phyloP scores from a whole-genome alignment of 2,113 vertebrate genomes.

The Sakesphorus luctuosus region DNA sequence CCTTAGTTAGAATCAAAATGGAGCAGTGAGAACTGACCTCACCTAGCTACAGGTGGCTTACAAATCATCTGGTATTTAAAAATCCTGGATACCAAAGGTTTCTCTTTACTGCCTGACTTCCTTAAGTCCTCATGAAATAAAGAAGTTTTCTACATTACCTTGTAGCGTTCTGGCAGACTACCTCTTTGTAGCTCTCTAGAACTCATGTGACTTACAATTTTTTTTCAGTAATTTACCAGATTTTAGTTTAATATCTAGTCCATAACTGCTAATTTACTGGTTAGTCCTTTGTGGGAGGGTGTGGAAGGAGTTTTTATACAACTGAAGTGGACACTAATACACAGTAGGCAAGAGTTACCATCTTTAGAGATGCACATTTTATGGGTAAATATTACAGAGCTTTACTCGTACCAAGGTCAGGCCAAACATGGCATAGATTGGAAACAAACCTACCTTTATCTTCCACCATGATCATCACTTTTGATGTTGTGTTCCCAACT shows the following conservation, averaged over 20 bases:
- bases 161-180: neutral
- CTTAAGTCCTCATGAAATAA: neutral
- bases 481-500: slow-evolving; percentile 75
- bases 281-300: neutral
- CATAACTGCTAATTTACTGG: neutral
- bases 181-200: neutral
- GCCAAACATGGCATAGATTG: neutral
- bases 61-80: neutral
- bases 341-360: neutral
- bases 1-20: neutral
- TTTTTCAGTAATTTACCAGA: neutral
- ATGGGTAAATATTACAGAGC: neutral
- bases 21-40: neutral
- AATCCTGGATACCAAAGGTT: fast-evolving
- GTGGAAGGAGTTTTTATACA: neutral
- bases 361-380: neutral
- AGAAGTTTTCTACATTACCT: neutral
- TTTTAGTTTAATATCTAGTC: neutral
- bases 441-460: slow-evolving; percentile 14
- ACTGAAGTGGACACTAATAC: neutral
- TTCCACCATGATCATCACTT: slow-evolving; percentile 76
- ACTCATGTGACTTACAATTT: neutral
- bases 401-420: neutral
- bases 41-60: neutral
- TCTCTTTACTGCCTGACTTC: neutral